These are phyloP conservation scores for Sebastes schlegelii DNA, from an alignment of 2,113 vertebrate genomes.

Conservation along the genomic window DNA sequence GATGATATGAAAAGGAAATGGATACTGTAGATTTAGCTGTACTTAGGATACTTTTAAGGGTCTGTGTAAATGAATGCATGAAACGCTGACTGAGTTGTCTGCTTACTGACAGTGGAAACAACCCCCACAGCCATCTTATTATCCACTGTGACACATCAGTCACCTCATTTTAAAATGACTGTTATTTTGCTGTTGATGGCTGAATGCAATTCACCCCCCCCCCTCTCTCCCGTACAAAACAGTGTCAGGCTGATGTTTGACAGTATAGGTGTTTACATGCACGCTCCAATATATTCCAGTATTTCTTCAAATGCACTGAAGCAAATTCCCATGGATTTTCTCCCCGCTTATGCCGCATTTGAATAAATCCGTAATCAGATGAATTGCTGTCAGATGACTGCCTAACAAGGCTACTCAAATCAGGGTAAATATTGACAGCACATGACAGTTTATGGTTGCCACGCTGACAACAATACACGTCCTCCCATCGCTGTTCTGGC, in stretches of 20 bases:
- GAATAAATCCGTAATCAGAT: constrained; percentile 59
- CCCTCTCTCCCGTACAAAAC: constrained; percentile 2
- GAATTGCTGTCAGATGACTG: constrained; percentile 53
- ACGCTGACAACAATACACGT: constrained; percentile 43
- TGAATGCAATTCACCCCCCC: constrained; percentile 19
- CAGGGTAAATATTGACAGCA: constrained; percentile 48
- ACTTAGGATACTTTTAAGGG: constrained; percentile 52
- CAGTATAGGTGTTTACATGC: constrained; percentile 29
- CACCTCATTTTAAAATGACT: constrained; percentile 59
- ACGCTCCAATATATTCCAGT: constrained; percentile 36
- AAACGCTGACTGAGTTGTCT: constrained; percentile 56
- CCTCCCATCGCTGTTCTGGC: constrained; percentile 27
- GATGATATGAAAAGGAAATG: constrained; percentile 57
- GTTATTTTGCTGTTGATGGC: constrained; percentile 54
- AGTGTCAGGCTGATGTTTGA: constrained; percentile 32
- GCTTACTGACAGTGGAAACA: constrained; percentile 36
- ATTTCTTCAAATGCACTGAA: constrained; percentile 32
- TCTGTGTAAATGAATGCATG: constrained; percentile 47
- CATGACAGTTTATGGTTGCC: constrained; percentile 49
- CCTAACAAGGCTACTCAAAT: constrained; percentile 59
- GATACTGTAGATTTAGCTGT: constrained; percentile 64
- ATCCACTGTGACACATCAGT: constrained; percentile 61
- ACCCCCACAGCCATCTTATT: constrained; percentile 45
- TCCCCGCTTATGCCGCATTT: constrained; percentile 27
- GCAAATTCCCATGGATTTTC: constrained; percentile 25